Evolutionary conservation across 1,140 invertebrate genomes (phyloP), one percentile per base, ranked within the genome.

Genomic region (Pogonomyrmex californicus): DNA sequence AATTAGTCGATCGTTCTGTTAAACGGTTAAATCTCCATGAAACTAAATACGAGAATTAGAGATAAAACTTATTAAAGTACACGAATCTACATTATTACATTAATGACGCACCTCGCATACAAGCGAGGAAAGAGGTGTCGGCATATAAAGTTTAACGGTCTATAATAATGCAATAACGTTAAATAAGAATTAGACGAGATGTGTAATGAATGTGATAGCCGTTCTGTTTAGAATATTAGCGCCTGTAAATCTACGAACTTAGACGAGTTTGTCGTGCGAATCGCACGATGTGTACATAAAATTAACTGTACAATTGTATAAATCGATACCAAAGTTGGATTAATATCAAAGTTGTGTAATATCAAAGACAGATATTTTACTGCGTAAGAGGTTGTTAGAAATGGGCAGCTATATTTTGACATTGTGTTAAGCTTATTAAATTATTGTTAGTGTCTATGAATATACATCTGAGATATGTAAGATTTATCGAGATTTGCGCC

Each of bases 181-280:
- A 75, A 79, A 33, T 63, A 68, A 65, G 58, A 85, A 10, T 83
- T 54, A 56, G 56, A 38, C 2, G 78, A 86, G 89, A 91, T 78
- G 60, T 93, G 91, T 91, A 83, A 89, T 95, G 86, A 93, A 93
- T 95, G 94, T 94, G 93, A 95, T 95, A 94, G 93, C 78, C 93
- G 76, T 90, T 90, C 79, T 47, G 87, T 65, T 93, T 92, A 93
- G 91, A 90, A 91, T 73, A 23, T 91, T 89, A 89, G 87, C 58
- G 68, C 70, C 60, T 88, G 51, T 49, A 88, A 79, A 81, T 89
- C 36, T 88, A 88, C 51, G 38, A 77, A 66, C 36, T 77, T 58
- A 85, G 60, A 86, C 7, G 30, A 44, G 38, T 77, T 70, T 85
- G 87, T 70, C 30, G 23, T 63, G 85, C 38, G 36, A 76, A 77